Conservation (phyloP, 2,888 invertebrate genomes). For the Leucophenga maculata region DNA sequence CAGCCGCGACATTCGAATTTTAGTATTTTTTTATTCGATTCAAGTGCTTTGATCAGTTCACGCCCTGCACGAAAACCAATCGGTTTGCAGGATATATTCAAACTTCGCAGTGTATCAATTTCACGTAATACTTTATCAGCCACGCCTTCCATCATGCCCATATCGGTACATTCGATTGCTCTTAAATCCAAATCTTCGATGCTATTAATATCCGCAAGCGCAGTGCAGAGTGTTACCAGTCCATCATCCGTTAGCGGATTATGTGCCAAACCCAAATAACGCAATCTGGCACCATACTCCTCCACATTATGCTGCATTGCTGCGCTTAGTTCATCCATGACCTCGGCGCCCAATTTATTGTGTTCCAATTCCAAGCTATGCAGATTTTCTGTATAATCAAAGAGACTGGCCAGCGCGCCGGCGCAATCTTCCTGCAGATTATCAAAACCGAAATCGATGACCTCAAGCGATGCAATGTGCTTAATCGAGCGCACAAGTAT, state of each 20-base stretch:
- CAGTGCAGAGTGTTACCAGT: slow-evolving; percentile 38
- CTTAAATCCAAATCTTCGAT: slow-evolving; percentile 52
- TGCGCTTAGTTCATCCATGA: slow-evolving; percentile 37
- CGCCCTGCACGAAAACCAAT: slow-evolving; percentile 34
- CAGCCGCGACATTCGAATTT: slow-evolving; percentile 57
- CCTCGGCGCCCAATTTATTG: slow-evolving; percentile 47
- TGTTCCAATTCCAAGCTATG: slow-evolving; percentile 56
- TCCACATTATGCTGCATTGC: slow-evolving; percentile 14
- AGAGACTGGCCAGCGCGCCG: slow-evolving; percentile 46
- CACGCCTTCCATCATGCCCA: slow-evolving; percentile 38
- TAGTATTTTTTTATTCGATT: slow-evolving; percentile 48
- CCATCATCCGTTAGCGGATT: slow-evolving; percentile 53
- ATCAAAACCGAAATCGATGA: slow-evolving; percentile 61
- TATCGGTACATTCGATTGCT: slow-evolving; percentile 37
- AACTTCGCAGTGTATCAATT: slow-evolving; percentile 45
- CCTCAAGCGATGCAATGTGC: slow-evolving; percentile 46
- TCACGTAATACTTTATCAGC: slow-evolving; percentile 44
- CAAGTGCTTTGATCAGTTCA: slow-evolving; percentile 49
- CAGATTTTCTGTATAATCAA: slow-evolving; percentile 45
- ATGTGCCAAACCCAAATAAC: slow-evolving; percentile 57
- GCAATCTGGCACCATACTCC: slow-evolving; percentile 37
- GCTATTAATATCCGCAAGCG: slow-evolving; percentile 46
- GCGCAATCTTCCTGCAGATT: slow-evolving; percentile 59
- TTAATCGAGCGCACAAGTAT: slow-evolving; percentile 49
- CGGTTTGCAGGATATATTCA: slow-evolving; percentile 52